Conservation (phyloP, 2,888 invertebrate species). For the Dermolepida albohirtum region DNA sequence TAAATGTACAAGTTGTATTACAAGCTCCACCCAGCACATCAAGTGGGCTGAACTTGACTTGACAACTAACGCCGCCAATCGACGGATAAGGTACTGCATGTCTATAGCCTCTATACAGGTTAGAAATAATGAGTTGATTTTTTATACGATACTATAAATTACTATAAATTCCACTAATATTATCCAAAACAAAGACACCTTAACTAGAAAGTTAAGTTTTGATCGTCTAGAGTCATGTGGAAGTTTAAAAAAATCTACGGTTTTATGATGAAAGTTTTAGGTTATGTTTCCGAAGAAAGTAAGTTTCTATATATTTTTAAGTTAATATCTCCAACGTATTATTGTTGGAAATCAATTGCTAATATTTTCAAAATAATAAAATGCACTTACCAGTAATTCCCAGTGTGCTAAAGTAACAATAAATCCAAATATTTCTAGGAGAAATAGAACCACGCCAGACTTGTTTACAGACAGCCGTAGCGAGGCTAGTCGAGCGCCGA, state of each 20-base stretch:
- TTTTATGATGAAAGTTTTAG: conserved; percentile 52
- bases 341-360: no score
- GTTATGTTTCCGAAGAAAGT: conserved; percentile 48
- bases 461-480: conserved; percentile 58
- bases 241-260: conserved; percentile 48
- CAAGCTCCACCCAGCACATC: conserved; percentile 59
- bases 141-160: conserved; percentile 1
- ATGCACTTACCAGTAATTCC: no score
- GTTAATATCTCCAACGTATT: no score
- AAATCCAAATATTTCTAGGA: not conserved
- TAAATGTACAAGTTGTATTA: conserved; percentile 58
- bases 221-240: not conserved
- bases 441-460: conserved; percentile 54
- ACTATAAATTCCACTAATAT: conserved; percentile 1
- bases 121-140: not conserved
- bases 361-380: no score
- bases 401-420: not conserved
- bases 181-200: not conserved
- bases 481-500: conserved; percentile 58
- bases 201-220: not conserved
- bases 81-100: conserved; percentile 50
- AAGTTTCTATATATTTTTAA: not conserved
- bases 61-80: conserved; percentile 62
- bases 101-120: conserved; percentile 55
- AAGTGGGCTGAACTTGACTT: conserved; percentile 58